phyloP scores from a whole-genome alignment of 1,140 invertebrate species.

The Cylas formicarius region DNA sequence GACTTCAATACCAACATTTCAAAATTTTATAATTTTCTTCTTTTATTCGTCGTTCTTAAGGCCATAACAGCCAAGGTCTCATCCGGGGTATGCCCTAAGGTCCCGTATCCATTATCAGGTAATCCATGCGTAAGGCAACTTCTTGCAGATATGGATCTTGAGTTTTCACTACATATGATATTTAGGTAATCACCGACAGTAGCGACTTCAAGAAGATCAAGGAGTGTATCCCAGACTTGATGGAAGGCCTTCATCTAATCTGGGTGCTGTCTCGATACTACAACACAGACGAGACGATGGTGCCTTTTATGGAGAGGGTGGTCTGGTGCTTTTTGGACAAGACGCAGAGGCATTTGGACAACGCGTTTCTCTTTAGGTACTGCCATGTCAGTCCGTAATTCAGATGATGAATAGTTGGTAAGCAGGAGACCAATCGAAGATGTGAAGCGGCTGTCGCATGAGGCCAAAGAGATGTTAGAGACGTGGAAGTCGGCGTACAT shows the following conservation, averaged over 20 bases:
- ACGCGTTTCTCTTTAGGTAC: constrained; percentile 66
- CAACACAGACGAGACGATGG: constrained; percentile 65
- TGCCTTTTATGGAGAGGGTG: constrained; percentile 68
- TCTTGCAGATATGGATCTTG: no score
- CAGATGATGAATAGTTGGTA: background rate
- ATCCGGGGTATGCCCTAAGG: no score
- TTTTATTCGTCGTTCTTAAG: no score
- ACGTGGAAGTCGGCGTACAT: constrained; percentile 70
- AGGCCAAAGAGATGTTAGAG: constrained; percentile 60
- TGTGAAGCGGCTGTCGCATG: constrained; percentile 27
- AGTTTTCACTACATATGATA: no score
- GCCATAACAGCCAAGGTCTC: no score
- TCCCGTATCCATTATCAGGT: no score
- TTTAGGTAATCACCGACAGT: constrained; percentile 27
- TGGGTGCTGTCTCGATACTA: constrained; percentile 75
- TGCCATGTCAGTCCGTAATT: constrained; percentile 15
- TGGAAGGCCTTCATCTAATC: constrained; percentile 76
- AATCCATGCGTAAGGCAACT: no score
- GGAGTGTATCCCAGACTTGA: constrained; percentile 65
- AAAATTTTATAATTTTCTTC: no score
- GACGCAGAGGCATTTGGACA: constrained; percentile 62
- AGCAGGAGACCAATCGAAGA: constrained; percentile 25
- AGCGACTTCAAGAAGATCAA: constrained; percentile 63
- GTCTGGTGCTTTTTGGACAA: constrained; percentile 72
- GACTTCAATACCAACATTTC: no score